Conservation (phyloP, 2,113 vertebrate genomes). For the Etheostoma cragini region DNA sequence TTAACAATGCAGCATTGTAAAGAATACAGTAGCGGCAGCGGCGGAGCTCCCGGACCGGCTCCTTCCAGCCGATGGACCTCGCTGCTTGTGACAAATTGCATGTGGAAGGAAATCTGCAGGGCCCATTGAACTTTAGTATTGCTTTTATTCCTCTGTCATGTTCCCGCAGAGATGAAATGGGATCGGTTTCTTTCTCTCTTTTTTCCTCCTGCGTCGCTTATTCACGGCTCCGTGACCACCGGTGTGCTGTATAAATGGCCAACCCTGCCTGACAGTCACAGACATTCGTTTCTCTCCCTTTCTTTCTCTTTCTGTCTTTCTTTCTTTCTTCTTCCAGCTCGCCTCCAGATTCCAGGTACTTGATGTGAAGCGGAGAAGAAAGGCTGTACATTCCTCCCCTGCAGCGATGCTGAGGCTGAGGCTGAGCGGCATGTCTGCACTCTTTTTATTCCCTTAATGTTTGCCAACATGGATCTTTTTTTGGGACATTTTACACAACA, state of each 20-base stretch:
- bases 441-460: conserved; percentile 48
- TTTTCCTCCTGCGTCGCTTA: conserved; percentile 45
- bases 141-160: conserved; percentile 74
- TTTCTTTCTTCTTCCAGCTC: conserved; percentile 15
- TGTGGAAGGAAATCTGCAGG: conserved; percentile 73
- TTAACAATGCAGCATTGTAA: conserved; percentile 35
- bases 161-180: conserved; percentile 76
- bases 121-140: conserved; percentile 74
- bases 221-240: conserved; percentile 61
- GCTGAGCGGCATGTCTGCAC: conserved; percentile 16
- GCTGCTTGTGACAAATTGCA: conserved; percentile 75
- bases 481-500: conserved; percentile 14
- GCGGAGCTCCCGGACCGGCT: conserved; percentile 41
- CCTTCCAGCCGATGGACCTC: conserved; percentile 48
- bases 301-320: neutral
- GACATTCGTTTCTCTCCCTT: conserved; percentile 40
- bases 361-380: conserved; percentile 49
- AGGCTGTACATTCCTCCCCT: conserved; percentile 36
- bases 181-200: conserved; percentile 48
- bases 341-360: conserved; percentile 51
- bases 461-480: conserved; percentile 46
- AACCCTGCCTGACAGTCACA: conserved; percentile 53
- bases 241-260: conserved; percentile 68
- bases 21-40: conserved; percentile 6
- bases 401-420: conserved; percentile 29